Evolutionary conservation across 1,140 invertebrate genomes (phyloP), one percentile per base, ranked within the genome.

Genomic region (Zaprionus ghesquierei): DNA sequence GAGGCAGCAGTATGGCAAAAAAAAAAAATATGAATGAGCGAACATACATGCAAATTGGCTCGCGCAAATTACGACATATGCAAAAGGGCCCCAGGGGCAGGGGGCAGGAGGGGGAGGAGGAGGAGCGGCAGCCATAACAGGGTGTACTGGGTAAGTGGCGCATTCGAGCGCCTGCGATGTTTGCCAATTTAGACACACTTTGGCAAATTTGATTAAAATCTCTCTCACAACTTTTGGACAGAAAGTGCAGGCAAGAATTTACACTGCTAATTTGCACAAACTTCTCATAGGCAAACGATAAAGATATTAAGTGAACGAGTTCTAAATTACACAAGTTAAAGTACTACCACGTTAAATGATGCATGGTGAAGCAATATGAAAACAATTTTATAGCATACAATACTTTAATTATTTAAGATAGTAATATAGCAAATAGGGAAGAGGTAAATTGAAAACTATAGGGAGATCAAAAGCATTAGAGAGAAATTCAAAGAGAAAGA

Each of bases 121-220:
- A 31, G 64, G 9, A 10, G 31, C 12, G 20, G 50, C 12, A 35
- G 18, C 44, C 12, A 35, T 12, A 59, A 25, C n/a, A 22, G 13
- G n/a, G 13, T 31, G 64, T 29, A 53, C 33, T 33, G 41, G 38
- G 58, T 35, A 35, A 35, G 6, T 41, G 35, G n/a, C 35, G n/a
- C 63, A 69, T 75, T 60, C 38, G 64, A 63, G 71, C 72, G 33
- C 64, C n/a, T 51, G 56, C 60, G 61, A 87, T 82, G 79, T 72
- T 75, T 86, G 82, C 82, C 82, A 86, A 87, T 86, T 86, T 86
- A 76, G 79, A 87, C 80, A 86, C 82, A 87, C 79, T 87, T 82
- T 79, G 77, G 75, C 81, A 87, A 87, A 87, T 82, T 87, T 87
- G 82, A 89, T 87, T 87, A 87, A 87, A 87, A 87, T 87, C 81